These are phyloP conservation scores for Morpho helenor DNA, from an alignment of 2,888 invertebrate genomes.

Conservation along the genomic window DNA sequence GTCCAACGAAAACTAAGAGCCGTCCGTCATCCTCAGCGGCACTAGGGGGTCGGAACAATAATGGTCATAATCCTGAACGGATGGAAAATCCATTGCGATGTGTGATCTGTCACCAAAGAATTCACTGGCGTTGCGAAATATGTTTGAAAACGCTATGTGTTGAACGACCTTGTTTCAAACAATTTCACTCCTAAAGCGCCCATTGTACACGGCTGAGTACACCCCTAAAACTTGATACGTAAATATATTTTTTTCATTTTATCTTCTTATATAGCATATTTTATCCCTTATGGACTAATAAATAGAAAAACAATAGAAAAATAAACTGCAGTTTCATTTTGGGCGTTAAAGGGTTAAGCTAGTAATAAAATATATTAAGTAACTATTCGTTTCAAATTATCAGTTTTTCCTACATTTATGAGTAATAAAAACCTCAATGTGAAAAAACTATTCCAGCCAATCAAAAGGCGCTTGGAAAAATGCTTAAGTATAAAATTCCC, in stretches of 20 bases:
- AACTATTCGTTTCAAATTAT: too few relatives aligned
- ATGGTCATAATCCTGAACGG: constrained; percentile 26
- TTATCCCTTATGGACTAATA: constrained; percentile 22
- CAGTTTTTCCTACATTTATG: too few relatives aligned
- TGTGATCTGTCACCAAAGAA: constrained; percentile 23
- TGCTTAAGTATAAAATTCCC: too few relatives aligned
- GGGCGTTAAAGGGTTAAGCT: constrained; percentile 19
- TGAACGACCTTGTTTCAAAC: constrained; percentile 28
- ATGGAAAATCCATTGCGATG: constrained; percentile 26
- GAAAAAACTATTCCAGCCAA: too few relatives aligned
- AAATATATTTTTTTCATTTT: constrained; percentile 18
- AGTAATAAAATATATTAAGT: too few relatives aligned
- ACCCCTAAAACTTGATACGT: constrained; percentile 21
- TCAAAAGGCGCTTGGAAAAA: too few relatives aligned
- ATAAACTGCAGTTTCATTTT: constrained; percentile 6
- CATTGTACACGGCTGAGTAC: constrained; percentile 24
- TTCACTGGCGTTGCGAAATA: constrained; percentile 26
- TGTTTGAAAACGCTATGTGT: constrained; percentile 29
- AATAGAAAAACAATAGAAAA: constrained; percentile 20
- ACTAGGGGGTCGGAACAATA: constrained; percentile 22
- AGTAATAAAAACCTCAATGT: too few relatives aligned
- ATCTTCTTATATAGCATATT: constrained; percentile 20
- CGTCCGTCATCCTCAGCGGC: constrained; percentile 25
- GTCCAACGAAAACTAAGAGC: constrained; percentile 25
- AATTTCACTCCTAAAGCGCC: constrained; percentile 27